A percentile compares a stretch with the other conserved stretches of the same genome.
These are phyloP conservation scores for Lathronympha strigana DNA, from an alignment of 2,888 invertebrate species.

Conservation along the genomic window DNA sequence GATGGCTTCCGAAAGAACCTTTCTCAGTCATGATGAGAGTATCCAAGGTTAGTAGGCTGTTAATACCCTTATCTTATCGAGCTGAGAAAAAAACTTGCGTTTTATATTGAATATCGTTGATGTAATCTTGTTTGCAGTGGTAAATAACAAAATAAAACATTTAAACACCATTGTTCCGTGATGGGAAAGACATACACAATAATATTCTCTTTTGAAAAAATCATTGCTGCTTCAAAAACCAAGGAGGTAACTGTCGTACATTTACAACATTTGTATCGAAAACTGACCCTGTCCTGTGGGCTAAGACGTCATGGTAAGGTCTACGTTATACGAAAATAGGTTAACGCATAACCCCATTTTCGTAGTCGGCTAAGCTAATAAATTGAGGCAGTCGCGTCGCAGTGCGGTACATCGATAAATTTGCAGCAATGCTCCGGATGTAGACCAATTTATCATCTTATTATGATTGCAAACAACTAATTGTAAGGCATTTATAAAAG, in stretches of 20 bases:
- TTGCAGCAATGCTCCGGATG: not conserved
- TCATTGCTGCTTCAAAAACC: too few relatives aligned
- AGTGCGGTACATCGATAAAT: conserved; percentile 1
- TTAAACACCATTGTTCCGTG: too few relatives aligned
- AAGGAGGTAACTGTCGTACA: too few relatives aligned
- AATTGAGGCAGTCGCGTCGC: not conserved
- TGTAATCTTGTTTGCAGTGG: too few relatives aligned
- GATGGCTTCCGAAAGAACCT: not conserved
- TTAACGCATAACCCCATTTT: conserved; percentile 1
- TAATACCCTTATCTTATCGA: not conserved
- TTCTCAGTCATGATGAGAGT: not conserved
- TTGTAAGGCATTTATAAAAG: not conserved
- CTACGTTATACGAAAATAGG: not conserved
- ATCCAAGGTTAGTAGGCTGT: not conserved
- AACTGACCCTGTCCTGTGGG: not conserved
- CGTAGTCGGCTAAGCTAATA: not conserved
- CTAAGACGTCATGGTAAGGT: not conserved
- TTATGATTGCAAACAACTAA: not conserved
- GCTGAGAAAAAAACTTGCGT: too few relatives aligned
- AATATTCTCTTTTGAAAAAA: too few relatives aligned
- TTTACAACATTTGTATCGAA: too few relatives aligned
- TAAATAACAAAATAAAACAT: too few relatives aligned
- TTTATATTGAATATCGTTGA: too few relatives aligned
- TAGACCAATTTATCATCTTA: not conserved
- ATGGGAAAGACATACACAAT: too few relatives aligned